These are phyloP conservation scores for Nebria brevicollis DNA, from an alignment of 2,888 invertebrate species.

Conservation along the genomic window DNA sequence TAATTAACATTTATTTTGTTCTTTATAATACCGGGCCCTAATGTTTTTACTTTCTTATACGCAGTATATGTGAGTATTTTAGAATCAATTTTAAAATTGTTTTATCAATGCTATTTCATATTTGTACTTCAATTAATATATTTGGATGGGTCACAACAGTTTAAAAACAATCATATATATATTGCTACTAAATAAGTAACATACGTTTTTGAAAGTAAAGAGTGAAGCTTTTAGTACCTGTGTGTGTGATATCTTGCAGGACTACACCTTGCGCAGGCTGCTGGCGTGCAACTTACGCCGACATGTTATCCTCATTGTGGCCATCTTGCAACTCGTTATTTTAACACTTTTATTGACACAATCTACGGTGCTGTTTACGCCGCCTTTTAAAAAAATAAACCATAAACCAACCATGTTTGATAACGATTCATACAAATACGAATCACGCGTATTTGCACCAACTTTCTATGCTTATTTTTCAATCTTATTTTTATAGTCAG, in stretches of 20 bases:
- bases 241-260: conserved; percentile 57
- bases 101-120: too few species aligned
- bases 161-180: too few species aligned
- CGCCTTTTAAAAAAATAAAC: background rate
- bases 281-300: conserved; percentile 60
- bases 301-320: conserved; percentile 63
- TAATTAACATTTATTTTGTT: too few species aligned
- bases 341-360: conserved; percentile 55
- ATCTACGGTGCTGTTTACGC: conserved; percentile 50
- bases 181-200: too few species aligned
- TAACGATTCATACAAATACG: background rate
- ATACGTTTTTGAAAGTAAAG: too few species aligned
- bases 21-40: too few species aligned
- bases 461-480: conserved; percentile 5
- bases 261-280: conserved; percentile 61
- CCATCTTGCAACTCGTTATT: conserved; percentile 57
- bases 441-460: background rate
- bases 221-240: background rate
- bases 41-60: too few species aligned
- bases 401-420: background rate
- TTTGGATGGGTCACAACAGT: too few species aligned
- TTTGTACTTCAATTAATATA: too few species aligned
- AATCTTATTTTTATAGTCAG: background rate
- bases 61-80: too few species aligned
- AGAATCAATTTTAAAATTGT: too few species aligned